Base-by-base conservation (phyloP, 2,797 vertebrate genomes). In the Ciconia nigra region DNA sequence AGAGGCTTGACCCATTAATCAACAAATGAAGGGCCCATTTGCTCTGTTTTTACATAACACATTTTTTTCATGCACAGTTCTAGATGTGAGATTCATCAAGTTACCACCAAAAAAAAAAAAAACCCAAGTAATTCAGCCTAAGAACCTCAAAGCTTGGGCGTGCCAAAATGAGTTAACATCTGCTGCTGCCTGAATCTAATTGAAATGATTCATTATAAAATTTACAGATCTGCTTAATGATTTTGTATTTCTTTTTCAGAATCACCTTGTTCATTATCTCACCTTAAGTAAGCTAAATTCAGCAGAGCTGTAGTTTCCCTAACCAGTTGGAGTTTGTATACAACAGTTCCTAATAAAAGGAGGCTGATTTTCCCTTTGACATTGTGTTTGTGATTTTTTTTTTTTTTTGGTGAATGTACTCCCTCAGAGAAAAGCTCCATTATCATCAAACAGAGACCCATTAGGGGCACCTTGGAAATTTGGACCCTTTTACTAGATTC, bases 191-290 rank as follows among this genome's bases (percentile, higher is more conserved):
- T 96, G 96, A 97, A 97, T 97, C 97, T 97, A 97, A 98, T 96
- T 97, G 97, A 97, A 98, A 98, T 97, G 96, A 98, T 98, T 98
- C 96, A 97, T 98, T 98, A 97, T 96, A 97, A 98, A 94, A 96
- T 97, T 96, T 97, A 96, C 96, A 97, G 97, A 97, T 97, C 96
- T 96, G 93, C 96, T 96, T 97, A 98, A 97, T 96, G 97, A 95
- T 97, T 98, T 97, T 97, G 90, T 96, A 96, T 96, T 98, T 97
- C 93, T 97, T 96, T 96, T 89, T 96, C 94, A 95, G 96, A 98
- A 97, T 94, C 96, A 97, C 97, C 95, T 97, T 97, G 94, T 66
- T 74, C 92, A 87, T 92, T 95, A 83, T 70, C 79, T 76, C 69
- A 93, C 54, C 82, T 87, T 66, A 94, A 93, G 61, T 89, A 94